Conservation (phyloP, 2,888 invertebrate species). For the Osmoderma eremita region DNA sequence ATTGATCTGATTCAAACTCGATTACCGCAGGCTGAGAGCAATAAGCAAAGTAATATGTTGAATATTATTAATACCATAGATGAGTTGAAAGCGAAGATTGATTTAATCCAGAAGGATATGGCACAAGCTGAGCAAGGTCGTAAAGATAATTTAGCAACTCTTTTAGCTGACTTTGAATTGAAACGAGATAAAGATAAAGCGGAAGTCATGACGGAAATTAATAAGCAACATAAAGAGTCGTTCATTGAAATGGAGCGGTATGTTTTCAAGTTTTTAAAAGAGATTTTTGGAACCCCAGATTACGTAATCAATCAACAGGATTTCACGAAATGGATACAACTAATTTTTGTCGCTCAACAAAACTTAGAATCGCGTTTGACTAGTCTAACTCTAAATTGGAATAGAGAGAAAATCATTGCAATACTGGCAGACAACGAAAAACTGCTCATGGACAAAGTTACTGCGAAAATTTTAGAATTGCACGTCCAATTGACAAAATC, state of each 20-base stretch:
- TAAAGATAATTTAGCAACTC: conserved; percentile 4
- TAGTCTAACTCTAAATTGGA: conserved; percentile 65
- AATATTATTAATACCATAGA: conserved; percentile 2
- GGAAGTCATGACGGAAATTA: conserved; percentile 44
- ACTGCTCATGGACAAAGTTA: conserved; percentile 58
- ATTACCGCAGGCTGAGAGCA: conserved; percentile 63
- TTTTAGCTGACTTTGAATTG: conserved; percentile 13
- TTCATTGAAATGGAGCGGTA: conserved; percentile 58
- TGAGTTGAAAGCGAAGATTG: conserved; percentile 7
- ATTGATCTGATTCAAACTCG: conserved; percentile 69
- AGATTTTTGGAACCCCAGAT: conserved; percentile 56
- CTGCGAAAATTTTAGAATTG: conserved; percentile 49
- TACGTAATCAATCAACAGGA: conserved; percentile 62
- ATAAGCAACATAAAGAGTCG: conserved; percentile 55
- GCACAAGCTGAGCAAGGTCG: neutral
- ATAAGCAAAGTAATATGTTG: conserved; percentile 1
- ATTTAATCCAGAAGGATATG: conserved; percentile 8
- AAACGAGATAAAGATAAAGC: conserved; percentile 33
- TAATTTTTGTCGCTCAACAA: conserved; percentile 72
- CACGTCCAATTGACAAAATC: conserved; percentile 61
- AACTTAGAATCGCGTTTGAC: conserved; percentile 69
- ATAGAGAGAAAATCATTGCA: conserved; percentile 63
- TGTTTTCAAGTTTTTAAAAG: conserved; percentile 53
- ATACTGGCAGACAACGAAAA: conserved; percentile 60
- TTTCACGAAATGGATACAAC: conserved; percentile 70